Percentiles rank a stretch among this genome's conserved stretches.
Conservation (phyloP, 2,797 vertebrate species). For the Siniperca scherzeri region DNA sequence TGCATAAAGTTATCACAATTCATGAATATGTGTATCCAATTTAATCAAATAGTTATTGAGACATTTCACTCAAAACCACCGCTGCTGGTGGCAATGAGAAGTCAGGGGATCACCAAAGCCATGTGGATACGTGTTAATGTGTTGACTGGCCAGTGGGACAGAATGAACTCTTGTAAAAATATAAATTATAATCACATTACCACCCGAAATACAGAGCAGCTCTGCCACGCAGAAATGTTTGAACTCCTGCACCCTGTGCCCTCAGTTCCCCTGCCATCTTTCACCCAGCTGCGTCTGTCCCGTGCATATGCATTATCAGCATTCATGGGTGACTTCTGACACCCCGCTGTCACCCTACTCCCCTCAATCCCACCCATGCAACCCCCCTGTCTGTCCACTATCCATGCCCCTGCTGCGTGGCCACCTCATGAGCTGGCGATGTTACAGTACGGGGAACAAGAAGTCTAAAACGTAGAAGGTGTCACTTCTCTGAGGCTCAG, state of each 20-base stretch:
- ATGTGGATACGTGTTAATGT: not conserved
- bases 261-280: not conserved
- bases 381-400: not conserved
- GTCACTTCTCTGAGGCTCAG: not conserved
- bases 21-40: not conserved
- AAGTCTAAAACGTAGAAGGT: not conserved
- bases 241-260: constrained; percentile 5
- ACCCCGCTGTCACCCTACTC: constrained; percentile 44
- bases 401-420: constrained; percentile 13
- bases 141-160: not conserved
- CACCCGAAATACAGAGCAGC: not conserved
- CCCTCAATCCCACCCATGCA: not conserved
- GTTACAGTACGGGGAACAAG: not conserved
- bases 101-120: not conserved
- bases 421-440: not conserved
- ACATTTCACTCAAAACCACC: not conserved
- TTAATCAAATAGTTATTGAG: not conserved
- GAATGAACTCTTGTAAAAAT: not conserved
- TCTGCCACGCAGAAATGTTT: not conserved
- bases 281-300: not conserved
- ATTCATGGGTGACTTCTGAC: constrained; percentile 30
- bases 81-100: not conserved
- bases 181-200: not conserved
- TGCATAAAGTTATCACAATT: not conserved
- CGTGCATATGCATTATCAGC: constrained; percentile 15